Conservation (phyloP, 2,113 vertebrate species). For the Zootoca vivipara region DNA sequence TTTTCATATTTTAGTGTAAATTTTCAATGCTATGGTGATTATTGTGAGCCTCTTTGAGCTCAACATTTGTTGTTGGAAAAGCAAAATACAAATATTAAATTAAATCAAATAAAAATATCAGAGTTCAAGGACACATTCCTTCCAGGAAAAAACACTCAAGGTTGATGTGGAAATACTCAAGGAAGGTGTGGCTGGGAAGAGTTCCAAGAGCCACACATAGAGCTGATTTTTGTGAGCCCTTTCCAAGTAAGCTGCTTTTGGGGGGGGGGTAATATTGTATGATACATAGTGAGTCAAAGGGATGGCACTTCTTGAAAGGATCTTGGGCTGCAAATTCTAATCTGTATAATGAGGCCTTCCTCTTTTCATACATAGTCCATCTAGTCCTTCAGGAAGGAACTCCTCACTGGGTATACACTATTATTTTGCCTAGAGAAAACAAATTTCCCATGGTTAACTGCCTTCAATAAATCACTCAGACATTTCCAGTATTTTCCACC, state of each 20-base stretch:
- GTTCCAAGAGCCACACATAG: no score
- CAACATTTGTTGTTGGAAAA: no score
- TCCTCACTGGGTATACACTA: constrained; percentile 23
- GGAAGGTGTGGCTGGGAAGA: no score
- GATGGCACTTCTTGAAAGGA: neutral
- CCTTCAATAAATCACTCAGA: constrained; percentile 70
- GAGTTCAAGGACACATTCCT: neutral
- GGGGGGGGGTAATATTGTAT: neutral
- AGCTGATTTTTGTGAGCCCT: neutral
- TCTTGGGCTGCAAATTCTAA: neutral
- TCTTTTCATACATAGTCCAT: neutral
- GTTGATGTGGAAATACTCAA: neutral
- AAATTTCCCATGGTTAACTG: constrained; percentile 73
- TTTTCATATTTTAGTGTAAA: no score
- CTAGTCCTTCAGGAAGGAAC: constrained; percentile 2
- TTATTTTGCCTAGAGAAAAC: constrained; percentile 65
- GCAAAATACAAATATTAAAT: no score
- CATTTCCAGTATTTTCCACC: constrained; percentile 1
- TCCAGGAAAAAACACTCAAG: no score
- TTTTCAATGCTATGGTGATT: no score
- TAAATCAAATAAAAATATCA: no score
- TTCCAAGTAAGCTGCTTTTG: neutral
- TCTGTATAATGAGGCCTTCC: constrained; percentile 7
- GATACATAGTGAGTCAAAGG: neutral
- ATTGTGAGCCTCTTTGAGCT: no score